Conservation (phyloP, 2,888 invertebrate species). For the Xanthia icteritia region DNA sequence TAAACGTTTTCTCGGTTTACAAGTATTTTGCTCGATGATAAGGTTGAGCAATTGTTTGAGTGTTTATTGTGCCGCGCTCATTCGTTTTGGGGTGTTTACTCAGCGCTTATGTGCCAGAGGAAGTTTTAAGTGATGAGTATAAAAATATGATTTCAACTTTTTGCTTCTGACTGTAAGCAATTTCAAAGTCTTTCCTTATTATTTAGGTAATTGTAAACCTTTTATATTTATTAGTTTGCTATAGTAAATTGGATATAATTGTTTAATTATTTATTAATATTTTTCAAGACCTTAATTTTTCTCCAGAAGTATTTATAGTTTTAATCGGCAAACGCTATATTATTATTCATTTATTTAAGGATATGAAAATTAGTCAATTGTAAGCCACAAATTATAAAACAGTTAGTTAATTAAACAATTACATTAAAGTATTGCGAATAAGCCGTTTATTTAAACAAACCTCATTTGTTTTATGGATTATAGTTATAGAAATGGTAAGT, state of each 20-base stretch:
- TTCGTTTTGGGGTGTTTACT: slow-evolving; percentile 30
- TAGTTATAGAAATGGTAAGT: slow-evolving; percentile 14
- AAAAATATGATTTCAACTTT: neutral
- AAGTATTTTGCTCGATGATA: slow-evolving; percentile 40
- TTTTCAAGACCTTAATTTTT: neutral
- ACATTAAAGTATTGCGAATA: slow-evolving; percentile 19
- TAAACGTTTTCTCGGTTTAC: slow-evolving; percentile 30
- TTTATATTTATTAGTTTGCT: neutral
- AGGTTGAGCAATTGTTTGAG: slow-evolving; percentile 37
- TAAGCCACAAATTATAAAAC: neutral
- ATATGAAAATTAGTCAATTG: too few species aligned
- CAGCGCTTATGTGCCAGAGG: neutral
- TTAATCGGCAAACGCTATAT: too few species aligned
- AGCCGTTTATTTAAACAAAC: neutral
- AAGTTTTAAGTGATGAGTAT: neutral
- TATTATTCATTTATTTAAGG: neutral
- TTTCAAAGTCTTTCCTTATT: neutral
- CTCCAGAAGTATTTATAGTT: neutral
- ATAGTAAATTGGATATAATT: neutral
- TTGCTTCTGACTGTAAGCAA: neutral
- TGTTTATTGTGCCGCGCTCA: neutral
- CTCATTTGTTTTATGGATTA: neutral
- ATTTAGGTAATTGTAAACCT: neutral
- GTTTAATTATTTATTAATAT: neutral
- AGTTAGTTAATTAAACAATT: slow-evolving; percentile 11